A percentile compares a stretch with the other conserved stretches of the same genome.
phyloP scores from a whole-genome alignment of 2,113 vertebrate genomes.

The Oceanodroma tethys region DNA sequence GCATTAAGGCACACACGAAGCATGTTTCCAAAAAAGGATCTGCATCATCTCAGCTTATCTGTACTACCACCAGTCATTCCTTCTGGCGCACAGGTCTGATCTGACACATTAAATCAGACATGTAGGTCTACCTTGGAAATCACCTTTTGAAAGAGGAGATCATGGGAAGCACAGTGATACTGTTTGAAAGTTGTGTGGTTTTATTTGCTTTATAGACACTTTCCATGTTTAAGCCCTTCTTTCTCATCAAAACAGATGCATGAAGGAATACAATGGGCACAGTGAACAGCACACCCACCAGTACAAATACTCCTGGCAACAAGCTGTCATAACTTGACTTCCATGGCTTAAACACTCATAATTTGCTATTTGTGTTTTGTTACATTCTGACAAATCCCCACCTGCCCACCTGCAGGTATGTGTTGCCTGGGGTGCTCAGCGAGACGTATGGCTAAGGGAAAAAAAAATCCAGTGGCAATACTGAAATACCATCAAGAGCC shows the following conservation, averaged over 20 bases:
- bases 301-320: background rate
- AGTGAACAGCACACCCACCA: background rate
- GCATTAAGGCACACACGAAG: background rate
- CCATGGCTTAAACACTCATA: background rate
- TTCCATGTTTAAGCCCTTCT: background rate
- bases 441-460: background rate
- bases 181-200: background rate
- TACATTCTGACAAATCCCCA: slow-evolving; percentile 40
- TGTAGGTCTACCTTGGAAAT: background rate
- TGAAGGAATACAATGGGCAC: background rate
- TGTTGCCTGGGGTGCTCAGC: background rate
- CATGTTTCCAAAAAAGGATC: background rate
- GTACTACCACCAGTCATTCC: background rate
- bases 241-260: background rate
- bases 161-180: background rate
- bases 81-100: background rate
- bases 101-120: background rate
- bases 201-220: background rate
- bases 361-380: slow-evolving; percentile 24
- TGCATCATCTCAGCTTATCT: background rate
- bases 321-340: slow-evolving; percentile 2
- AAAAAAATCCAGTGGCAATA: background rate
- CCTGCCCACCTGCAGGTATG: background rate
- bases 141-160: background rate
- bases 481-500: background rate